phyloP scores from a whole-genome alignment of 2,113 vertebrate genomes.

The Phoxinus phoxinus region DNA sequence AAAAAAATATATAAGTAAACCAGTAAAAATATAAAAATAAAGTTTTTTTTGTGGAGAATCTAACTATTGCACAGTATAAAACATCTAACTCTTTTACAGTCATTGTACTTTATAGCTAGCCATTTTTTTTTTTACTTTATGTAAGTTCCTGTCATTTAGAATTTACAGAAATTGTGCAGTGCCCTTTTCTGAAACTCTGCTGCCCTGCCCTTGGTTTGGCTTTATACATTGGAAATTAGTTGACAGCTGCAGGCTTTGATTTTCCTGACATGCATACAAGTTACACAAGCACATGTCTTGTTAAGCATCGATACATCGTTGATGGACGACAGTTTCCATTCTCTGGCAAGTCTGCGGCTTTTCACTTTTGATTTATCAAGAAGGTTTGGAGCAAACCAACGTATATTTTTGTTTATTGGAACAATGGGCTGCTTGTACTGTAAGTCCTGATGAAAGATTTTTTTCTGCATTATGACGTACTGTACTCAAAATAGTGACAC shows the following conservation, averaged over 20 bases:
- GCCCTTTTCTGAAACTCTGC: slow-evolving; percentile 23
- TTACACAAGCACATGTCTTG: slow-evolving; percentile 36
- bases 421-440: slow-evolving; percentile 41
- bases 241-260: slow-evolving; percentile 33
- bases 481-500: neutral
- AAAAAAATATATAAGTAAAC: no score
- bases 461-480: neutral
- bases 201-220: slow-evolving; percentile 17
- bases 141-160: slow-evolving; percentile 10
- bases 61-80: neutral
- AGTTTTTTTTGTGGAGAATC: neutral
- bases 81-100: neutral
- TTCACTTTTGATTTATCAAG: slow-evolving; percentile 34
- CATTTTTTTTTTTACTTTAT: neutral
- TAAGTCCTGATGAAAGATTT: neutral
- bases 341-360: slow-evolving; percentile 24
- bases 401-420: slow-evolving; percentile 11
- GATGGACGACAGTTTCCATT: slow-evolving; percentile 49
- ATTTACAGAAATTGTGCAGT: slow-evolving; percentile 19
- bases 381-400: neutral
- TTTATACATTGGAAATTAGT: slow-evolving; percentile 32
- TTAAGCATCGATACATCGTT: slow-evolving; percentile 28
- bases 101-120: slow-evolving; percentile 9
- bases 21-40: no score
- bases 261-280: slow-evolving; percentile 23